phyloP scores from a whole-genome alignment of 2,888 invertebrate species.

The Lissocephala sabroskyi region DNA sequence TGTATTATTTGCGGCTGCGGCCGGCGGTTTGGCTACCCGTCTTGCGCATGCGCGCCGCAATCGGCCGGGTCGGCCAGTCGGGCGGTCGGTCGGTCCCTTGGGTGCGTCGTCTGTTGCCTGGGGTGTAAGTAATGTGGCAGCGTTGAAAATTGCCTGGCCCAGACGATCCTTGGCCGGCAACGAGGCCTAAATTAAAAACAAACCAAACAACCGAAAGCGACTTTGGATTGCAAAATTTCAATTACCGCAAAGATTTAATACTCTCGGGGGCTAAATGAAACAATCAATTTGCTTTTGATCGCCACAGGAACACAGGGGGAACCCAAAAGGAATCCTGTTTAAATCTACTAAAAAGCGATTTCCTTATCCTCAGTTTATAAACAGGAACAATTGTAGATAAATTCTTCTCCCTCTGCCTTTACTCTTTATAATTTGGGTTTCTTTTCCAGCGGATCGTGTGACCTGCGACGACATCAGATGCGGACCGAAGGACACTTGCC shows the following conservation, averaged over 20 bases:
- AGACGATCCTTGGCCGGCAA: neutral
- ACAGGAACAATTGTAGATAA: neutral
- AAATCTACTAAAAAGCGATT: too few relatives aligned
- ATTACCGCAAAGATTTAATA: too few relatives aligned
- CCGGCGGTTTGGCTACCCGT: conserved; percentile 44
- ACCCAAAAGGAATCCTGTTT: neutral
- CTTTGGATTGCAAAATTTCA: too few relatives aligned
- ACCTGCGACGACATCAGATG: conserved; percentile 80
- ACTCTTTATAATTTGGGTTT: too few relatives aligned
- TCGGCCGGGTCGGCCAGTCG: too few relatives aligned
- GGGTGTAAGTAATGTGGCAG: conserved; percentile 53
- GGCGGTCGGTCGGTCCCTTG: too few relatives aligned
- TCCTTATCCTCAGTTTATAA: neutral
- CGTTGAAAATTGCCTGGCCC: conserved; percentile 31
- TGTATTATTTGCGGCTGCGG: too few relatives aligned
- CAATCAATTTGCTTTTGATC: too few relatives aligned
- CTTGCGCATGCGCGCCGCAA: conserved; percentile 37
- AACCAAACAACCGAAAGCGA: too few relatives aligned
- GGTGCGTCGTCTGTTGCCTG: conserved; percentile 15
- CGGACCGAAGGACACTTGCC: conserved; percentile 79
- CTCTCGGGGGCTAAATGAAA: too few relatives aligned
- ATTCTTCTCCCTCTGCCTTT: too few relatives aligned
- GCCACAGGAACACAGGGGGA: too few relatives aligned
- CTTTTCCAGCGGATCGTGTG: conserved; percentile 76
- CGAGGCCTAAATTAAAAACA: neutral